Evolutionary conservation across 2,888 invertebrate species (phyloP).

Genomic region (Aphodius sticticus): DNA sequence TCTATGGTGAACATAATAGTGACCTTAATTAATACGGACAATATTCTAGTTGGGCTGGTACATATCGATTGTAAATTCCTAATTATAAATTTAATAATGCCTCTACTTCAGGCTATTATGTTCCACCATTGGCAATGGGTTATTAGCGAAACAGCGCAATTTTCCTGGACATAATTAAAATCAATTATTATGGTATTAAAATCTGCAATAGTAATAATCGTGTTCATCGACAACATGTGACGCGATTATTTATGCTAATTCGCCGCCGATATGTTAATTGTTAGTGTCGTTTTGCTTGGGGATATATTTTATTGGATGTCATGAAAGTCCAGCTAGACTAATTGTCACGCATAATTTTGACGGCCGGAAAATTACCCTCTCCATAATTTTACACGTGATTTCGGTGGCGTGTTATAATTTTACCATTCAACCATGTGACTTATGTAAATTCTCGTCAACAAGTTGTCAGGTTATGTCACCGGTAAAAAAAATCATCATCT

Average conservation of each 20-base stretch:
- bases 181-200: neutral
- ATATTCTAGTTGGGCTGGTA: too few species aligned
- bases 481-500: too few species aligned
- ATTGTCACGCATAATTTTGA: too few species aligned
- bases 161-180: neutral
- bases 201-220: neutral
- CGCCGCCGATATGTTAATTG: neutral
- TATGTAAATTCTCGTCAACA: too few species aligned
- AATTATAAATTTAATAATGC: neutral
- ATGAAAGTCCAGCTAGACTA: neutral
- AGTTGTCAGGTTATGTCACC: too few species aligned
- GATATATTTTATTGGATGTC: neutral
- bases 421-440: too few species aligned
- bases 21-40: too few species aligned
- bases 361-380: too few species aligned
- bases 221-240: neutral
- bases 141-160: neutral
- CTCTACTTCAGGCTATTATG: neutral
- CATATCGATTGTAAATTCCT: neutral
- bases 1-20: too few species aligned
- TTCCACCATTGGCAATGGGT: neutral
- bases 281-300: neutral
- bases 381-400: too few species aligned
- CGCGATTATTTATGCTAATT: neutral
- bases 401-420: too few species aligned